Evolutionary conservation across 2,113 vertebrate genomes (phyloP), one percentile per base, ranked within the genome.

Genomic region (Bubo bubo): DNA sequence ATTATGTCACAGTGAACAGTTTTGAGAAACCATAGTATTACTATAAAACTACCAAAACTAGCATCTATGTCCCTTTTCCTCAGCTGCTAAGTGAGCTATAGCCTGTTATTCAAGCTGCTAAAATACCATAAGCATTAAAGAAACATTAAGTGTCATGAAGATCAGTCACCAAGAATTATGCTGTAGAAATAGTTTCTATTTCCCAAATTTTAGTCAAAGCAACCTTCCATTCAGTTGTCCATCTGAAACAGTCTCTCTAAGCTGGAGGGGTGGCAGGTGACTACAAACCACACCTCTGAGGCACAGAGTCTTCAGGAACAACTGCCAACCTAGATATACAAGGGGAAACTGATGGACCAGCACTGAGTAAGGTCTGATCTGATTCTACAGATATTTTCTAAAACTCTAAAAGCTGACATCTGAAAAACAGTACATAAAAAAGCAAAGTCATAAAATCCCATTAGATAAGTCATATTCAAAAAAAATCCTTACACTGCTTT

Each of bases 1-100:
- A 45, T 52, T 68, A 63, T 0, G 1, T 27, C 71, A 45, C 30
- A 39, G 23, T 34, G 35, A 90, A 79, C 0, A 0, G n/a, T 66
- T 84, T 63, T 74, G 67, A 85, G 52, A 63, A 92, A 82, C 5
- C 66, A 63, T 20, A 79, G 23, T 56, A 52, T 64, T 66, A 67
- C 39, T 56, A 37, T 63, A 41, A 66, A 74, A 14, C 20, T 26
- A 55, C 35, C 27, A 71, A 79, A 93, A 68, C 3, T 10, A 70
- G 30, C 14, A 73, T 64, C 49, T 93, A 47, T 18, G 12, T 55
- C 26, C 23, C 47, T 71, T 74, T 87, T 64, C 12, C 19, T 86
- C 12, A 2, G 28, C n/a, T 92, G n/a, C 19, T 79, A 82, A 82
- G 16, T 49, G 34, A 89, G 53, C 8, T 71, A 53, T 8, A 37